Base-by-base conservation (phyloP, 2,797 vertebrate species). In the Dendrocincla fuliginosa region DNA sequence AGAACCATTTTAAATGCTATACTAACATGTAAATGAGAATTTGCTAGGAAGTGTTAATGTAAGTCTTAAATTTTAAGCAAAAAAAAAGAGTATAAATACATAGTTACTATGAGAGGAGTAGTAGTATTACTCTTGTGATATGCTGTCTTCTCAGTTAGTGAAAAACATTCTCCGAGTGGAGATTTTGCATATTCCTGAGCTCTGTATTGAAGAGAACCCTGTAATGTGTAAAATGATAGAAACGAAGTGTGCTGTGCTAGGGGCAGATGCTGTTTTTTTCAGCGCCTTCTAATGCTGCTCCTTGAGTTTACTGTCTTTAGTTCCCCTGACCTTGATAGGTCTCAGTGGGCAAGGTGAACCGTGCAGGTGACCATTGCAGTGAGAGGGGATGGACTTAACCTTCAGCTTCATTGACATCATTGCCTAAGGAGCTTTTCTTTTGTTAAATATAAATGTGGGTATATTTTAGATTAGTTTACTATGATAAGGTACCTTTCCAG, bases 401-500 rank as follows among this genome's bases (percentile, higher is more conserved):
- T 96, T 71, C 91, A 61, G 64, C 91, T 60, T 80, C 16, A 22
- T 50, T 50, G 65, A 13, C 67, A 87, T 50, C 42, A 13, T 52
- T 84, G 89, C 89, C 65, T 81, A 32, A 75, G 53, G 59, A 33
- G 30, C 55, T 85, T 81, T 74, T 76, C 41, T 95, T 90, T 86
- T 52, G 77, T 90, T 84, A 77, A 93, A 80, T 86, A 67, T 27
- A 84, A 81, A 67, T 59, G 32, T 74, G 47, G 11, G 16, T 77
- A 33, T 94, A 30, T 81, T 93, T 95, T 86, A 92, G 53, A 84
- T 94, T 84, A 82, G 46, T 75, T 93, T 80, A 64, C 91, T 88
- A 70, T 28, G 49, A 39, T 49, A 82, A 85, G 55, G 68, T 95
- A 86, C 42, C 81, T 95, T 90, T 96, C 90, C 77, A 93, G 59